Base-by-base conservation (phyloP, 1,140 invertebrate genomes). In the Adoxophyes honmai region DNA sequence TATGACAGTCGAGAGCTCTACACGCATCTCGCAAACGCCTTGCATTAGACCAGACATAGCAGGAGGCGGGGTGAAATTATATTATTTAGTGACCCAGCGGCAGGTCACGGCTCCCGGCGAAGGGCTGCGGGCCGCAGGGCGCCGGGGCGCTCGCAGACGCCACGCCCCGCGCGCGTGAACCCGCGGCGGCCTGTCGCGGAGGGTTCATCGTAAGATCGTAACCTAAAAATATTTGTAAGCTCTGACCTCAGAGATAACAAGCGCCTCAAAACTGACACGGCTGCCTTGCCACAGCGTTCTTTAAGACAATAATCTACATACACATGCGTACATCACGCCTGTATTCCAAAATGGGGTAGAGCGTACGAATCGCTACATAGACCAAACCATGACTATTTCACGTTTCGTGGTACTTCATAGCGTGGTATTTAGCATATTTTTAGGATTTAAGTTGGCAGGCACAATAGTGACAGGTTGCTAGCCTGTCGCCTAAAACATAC, bases 51-150 rank as follows among this genome's bases (percentile, higher is more conserved):
- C 18, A 21, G 42, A 48, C 42, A 11, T 44, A 48, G 42, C 21
- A 58, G 54, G 67, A 60, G 59, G 39, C 60, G 63, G 64, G 60
- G 60, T 59, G 56, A 67, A 66, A 59, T 64, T 67, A 65, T 63
- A 64, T 59, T 62, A 70, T 64, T 64, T 64, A 64, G 52, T 52
- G 44, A 64, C n/a, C 48, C 21, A 6, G 21, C 36, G 34, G 8
- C 35, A 21, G 57, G 28, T 39, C 52, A 28, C 14, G 51, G 33
- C 53, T 28, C 48, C 34, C 59, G 65, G 60, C 57, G 34, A 15
- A 58, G 62, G 55, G 57, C 54, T 52, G 39, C 36, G 21, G 21
- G 51, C 52, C 21, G 37, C 61, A 56, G 55, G 55, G 21, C n/a
- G 11, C 48, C 53, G n/a, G 51, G 33, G 9, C 51, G n/a, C n/a